Conservation (phyloP, 2,888 invertebrate species). For the Macaria notata region DNA sequence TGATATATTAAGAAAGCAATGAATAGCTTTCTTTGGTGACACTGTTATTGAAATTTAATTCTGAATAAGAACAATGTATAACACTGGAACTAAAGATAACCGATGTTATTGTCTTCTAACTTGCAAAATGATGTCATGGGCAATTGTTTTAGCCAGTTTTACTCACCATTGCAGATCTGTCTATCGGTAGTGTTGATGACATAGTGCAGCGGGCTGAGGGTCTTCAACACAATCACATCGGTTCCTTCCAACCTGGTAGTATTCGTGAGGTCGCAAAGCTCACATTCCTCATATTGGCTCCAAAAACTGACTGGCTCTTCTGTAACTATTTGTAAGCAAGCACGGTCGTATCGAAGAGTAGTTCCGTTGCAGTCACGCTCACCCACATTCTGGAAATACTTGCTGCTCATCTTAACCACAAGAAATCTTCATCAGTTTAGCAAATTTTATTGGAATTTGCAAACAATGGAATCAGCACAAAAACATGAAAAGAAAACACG, state of each 20-base stretch:
- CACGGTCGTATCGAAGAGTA: constrained; percentile 64
- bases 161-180: constrained; percentile 66
- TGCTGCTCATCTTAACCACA: constrained; percentile 52
- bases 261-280: constrained; percentile 59
- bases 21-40: too few species aligned
- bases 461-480: constrained; percentile 44
- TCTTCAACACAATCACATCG: constrained; percentile 51
- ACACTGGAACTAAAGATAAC: not conserved
- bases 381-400: constrained; percentile 69
- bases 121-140: constrained; percentile 8
- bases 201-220: constrained; percentile 63
- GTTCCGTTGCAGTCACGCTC: constrained; percentile 59
- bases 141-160: constrained; percentile 18
- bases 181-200: constrained; percentile 48
- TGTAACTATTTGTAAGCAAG: constrained; percentile 69
- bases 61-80: not conserved
- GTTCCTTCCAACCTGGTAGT: constrained; percentile 43
- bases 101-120: not conserved
- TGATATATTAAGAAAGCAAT: too few species aligned
- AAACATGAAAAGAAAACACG: constrained; percentile 30
- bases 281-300: constrained; percentile 75
- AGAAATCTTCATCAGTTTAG: constrained; percentile 46
- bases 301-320: constrained; percentile 56
- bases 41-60: too few species aligned
- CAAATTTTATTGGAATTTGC: constrained; percentile 25